phyloP scores from a whole-genome alignment of 2,113 vertebrate genomes.

The Eleginops maclovinus region DNA sequence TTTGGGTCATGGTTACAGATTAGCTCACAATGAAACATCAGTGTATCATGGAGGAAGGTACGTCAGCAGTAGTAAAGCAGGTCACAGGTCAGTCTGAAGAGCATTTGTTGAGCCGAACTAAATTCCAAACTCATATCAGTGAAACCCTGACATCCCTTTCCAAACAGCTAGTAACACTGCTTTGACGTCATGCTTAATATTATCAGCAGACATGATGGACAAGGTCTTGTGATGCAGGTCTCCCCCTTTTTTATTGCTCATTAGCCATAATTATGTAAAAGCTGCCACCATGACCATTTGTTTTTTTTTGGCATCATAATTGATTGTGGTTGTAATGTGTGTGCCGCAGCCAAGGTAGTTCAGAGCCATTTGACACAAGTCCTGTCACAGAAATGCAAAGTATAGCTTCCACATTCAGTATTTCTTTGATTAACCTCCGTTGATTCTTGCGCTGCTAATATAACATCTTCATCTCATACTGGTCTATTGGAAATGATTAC shows the following conservation, averaged over 20 bases:
- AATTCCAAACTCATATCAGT: slow-evolving; percentile 40
- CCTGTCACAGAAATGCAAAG: slow-evolving; percentile 44
- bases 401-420: slow-evolving; percentile 21
- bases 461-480: slow-evolving; percentile 56
- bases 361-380: slow-evolving; percentile 59
- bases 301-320: slow-evolving; percentile 50
- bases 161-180: slow-evolving; percentile 36
- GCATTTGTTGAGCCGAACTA: slow-evolving; percentile 5
- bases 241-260: slow-evolving; percentile 67
- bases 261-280: slow-evolving; percentile 64
- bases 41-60: slow-evolving; percentile 3
- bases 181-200: slow-evolving; percentile 62
- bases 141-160: slow-evolving; percentile 13
- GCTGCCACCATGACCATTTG: slow-evolving; percentile 35
- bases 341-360: slow-evolving; percentile 53
- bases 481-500: slow-evolving; percentile 70
- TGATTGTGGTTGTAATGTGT: slow-evolving; percentile 47
- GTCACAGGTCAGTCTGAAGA: slow-evolving; percentile 33
- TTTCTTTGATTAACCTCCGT: slow-evolving; percentile 64
- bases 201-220: slow-evolving; percentile 57
- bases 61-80: neutral
- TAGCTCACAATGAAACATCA: slow-evolving; percentile 9
- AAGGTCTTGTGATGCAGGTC: slow-evolving; percentile 57
- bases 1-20: neutral
- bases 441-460: slow-evolving; percentile 47